phyloP scores from a whole-genome alignment of 2,888 invertebrate species.

The Biston stratarius region DNA sequence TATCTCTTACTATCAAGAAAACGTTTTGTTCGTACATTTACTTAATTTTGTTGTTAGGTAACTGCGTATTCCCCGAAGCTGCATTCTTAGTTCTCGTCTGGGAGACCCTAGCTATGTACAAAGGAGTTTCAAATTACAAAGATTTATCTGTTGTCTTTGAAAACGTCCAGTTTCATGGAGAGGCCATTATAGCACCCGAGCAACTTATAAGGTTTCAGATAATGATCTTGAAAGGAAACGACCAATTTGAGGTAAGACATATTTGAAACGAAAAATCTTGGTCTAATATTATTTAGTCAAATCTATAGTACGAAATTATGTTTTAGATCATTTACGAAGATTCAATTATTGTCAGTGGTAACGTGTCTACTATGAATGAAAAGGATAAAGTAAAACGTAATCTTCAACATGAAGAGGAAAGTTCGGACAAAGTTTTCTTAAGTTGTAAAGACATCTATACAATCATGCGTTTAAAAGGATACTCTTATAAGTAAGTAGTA shows the following conservation, averaged over 20 bases:
- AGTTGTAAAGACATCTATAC: slow-evolving; percentile 53
- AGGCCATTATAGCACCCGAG: slow-evolving; percentile 41
- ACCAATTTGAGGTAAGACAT: slow-evolving; percentile 51
- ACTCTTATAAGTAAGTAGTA: slow-evolving; percentile 50
- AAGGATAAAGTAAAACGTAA: slow-evolving; percentile 14
- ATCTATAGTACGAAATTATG: no score
- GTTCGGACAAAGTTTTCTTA: slow-evolving; percentile 39
- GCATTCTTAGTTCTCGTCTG: slow-evolving; percentile 78
- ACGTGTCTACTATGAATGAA: slow-evolving; percentile 31
- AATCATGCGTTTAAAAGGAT: slow-evolving; percentile 51
- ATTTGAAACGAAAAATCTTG: background rate
- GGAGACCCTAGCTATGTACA: slow-evolving; percentile 78
- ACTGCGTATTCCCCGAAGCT: slow-evolving; percentile 90
- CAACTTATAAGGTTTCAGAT: slow-evolving; percentile 40
- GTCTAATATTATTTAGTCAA: background rate
- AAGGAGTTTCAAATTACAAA: slow-evolving; percentile 61
- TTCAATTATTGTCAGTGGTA: slow-evolving; percentile 47
- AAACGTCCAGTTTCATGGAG: slow-evolving; percentile 46
- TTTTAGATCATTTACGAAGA: slow-evolving; percentile 49
- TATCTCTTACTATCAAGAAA: no score
- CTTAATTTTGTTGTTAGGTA: slow-evolving; percentile 60
- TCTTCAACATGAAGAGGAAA: slow-evolving; percentile 30
- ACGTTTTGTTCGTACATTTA: no score
- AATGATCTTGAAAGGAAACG: slow-evolving; percentile 51
- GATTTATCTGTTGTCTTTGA: slow-evolving; percentile 47